Base-by-base conservation (phyloP, 1,140 invertebrate genomes). In the Bombus confusus region DNA sequence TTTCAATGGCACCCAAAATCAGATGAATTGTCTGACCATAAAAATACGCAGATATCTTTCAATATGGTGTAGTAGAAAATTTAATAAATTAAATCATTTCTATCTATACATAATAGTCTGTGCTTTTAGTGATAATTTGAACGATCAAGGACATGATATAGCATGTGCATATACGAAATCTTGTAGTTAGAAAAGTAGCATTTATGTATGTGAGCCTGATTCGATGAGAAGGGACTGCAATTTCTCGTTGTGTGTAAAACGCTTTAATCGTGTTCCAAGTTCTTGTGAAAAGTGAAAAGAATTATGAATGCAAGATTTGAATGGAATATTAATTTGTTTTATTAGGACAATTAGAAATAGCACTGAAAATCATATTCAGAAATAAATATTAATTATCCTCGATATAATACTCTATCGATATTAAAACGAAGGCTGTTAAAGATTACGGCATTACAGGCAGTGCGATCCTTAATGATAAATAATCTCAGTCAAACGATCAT, bases 331-430 rank as follows among this genome's bases (percentile, higher is more conserved):
- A 83, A 87, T 85, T 80, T 83, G 74, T 87, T 89, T 89, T 85
- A 87, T 79, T 84, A 80, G 73, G 82, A 85, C 71, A 87, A 87
- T 89, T 85, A 83, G 86, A 89, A 74, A 80, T 79, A 87, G 75
- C 87, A 86, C 78, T 86, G 80, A 86, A 88, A 88, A 83, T 84
- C 76, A 86, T 88, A 72, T 72, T 87, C 18, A 31, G 78, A 82
- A 86, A 86, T 73, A 86, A 86, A 86, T 85, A 85, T 85, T 75
- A 80, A 81, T 85, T 85, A 74, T 28, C 43, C 37, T 85, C 84
- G 47, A 75, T 80, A 73, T 79, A 73, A 88, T 73, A 72, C 37
- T 86, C 52, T 74, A 72, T 86, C 72, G 66, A 83, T 86, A 82
- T 86, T 86, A 68, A 86, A 86, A 83, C 68, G 73, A 82, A 86